phyloP scores from a whole-genome alignment of 2,888 invertebrate species.

The Drosophila subquinaria region DNA sequence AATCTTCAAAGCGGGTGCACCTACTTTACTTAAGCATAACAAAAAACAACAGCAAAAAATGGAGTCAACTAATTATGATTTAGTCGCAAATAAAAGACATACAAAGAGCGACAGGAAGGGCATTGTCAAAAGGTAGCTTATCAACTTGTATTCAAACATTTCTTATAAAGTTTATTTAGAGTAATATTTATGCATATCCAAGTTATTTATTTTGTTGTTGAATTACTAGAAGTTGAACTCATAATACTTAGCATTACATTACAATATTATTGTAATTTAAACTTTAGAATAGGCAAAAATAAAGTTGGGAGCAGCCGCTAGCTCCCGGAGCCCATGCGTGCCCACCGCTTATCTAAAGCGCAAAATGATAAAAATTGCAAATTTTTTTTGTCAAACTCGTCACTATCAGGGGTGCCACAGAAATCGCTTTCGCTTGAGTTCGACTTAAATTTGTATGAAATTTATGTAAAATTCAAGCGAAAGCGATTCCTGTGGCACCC shows the following conservation, averaged over 20 bases:
- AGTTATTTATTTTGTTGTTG: not conserved
- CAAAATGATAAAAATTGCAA: too few species aligned
- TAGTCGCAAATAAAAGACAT: not conserved
- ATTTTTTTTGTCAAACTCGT: too few species aligned
- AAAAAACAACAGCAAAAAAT: not conserved
- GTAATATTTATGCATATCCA: not conserved
- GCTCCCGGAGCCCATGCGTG: too few species aligned
- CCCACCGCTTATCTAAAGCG: too few species aligned
- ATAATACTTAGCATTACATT: not conserved
- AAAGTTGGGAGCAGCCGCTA: too few species aligned
- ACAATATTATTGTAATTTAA: not conserved
- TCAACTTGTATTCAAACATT: not conserved
- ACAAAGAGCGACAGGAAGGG: not conserved
- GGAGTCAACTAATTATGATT: slow-evolving; percentile 43
- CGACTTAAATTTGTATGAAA: too few species aligned
- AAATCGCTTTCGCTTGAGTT: too few species aligned
- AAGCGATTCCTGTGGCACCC: too few species aligned
- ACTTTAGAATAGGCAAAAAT: too few species aligned
- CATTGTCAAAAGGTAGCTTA: not conserved
- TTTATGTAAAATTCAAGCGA: too few species aligned
- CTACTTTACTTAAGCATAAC: slow-evolving; percentile 32
- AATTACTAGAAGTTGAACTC: not conserved
- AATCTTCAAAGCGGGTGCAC: slow-evolving; percentile 20
- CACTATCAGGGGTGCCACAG: too few species aligned
- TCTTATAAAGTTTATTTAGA: not conserved